Conservation (phyloP, 2,888 invertebrate species). For the Lydus trimaculatus region DNA sequence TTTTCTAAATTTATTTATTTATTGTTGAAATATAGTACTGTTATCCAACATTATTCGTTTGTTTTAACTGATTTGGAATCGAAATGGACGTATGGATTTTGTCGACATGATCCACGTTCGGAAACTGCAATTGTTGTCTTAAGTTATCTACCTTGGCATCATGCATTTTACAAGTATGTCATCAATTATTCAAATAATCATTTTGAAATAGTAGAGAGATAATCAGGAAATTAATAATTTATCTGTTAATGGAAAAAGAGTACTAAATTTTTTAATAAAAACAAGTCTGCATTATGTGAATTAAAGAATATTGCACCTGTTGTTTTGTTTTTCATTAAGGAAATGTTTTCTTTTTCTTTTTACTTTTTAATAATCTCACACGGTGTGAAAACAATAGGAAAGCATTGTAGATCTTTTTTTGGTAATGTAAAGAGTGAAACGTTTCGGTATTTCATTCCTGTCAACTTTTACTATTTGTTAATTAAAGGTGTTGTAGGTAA, state of each 20-base stretch:
- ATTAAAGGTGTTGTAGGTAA: background rate
- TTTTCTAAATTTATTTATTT: conserved; percentile 32
- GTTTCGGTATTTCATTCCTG: background rate
- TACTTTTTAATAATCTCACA: background rate
- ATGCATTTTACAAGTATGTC: conserved; percentile 89
- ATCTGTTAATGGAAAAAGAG: too few species aligned
- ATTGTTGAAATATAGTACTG: conserved; percentile 68
- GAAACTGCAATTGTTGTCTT: conserved; percentile 84
- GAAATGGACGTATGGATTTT: conserved; percentile 97
- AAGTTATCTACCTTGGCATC: conserved; percentile 96
- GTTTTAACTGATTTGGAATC: conserved; percentile 94
- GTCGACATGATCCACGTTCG: conserved; percentile 91
- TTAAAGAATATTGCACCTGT: too few species aligned
- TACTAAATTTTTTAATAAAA: too few species aligned
- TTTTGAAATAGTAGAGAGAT: conserved; percentile 2
- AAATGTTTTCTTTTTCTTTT: background rate
- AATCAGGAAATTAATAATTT: conserved; percentile 27
- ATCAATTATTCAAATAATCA: background rate
- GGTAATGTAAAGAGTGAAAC: background rate
- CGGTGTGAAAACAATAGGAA: background rate
- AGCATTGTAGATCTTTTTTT: background rate
- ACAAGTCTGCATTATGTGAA: too few species aligned
- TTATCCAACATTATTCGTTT: conserved; percentile 95
- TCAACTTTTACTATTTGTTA: background rate
- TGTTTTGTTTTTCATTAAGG: too few species aligned